Base-by-base conservation (phyloP, 2,888 invertebrate species). In the Trachelus stipa region DNA sequence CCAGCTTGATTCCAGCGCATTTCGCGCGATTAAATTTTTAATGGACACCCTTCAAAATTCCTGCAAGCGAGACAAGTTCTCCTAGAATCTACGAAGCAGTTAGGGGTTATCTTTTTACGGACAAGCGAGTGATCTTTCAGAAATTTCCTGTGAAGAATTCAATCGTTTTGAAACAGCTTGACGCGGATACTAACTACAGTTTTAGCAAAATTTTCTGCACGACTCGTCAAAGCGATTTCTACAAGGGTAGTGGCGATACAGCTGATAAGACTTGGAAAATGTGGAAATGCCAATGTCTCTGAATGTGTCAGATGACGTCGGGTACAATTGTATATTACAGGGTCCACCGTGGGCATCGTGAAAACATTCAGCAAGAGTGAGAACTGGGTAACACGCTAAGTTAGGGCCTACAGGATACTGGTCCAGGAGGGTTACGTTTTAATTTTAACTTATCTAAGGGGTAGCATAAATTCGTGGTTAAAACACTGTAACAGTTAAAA, bases 401-500 rank as follows among this genome's bases (percentile, higher is more conserved):
- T 56, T 6, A 56, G 56, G 23, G 75, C 69, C 73, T 68, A 12
- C 30, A 30, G 34, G 74, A 4, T 33, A 23, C 23, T 23, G 56
- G 56, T 9, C 56, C 56, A 35, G 23, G n/a, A n/a, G 40, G 56
- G 30, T 68, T 37, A 75, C 79, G 77, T 82, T 85, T 84, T 84
- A 83, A 86, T 86, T 84, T 83, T 71, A 82, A 85, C 78, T 84
- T 85, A 85, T 84, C 84, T 81, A 81, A 81, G 23, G 80, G 76
- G 76, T 69, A 74, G 74, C 81, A 82, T 85, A 85, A 83, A 85
- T 85, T 85, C 78, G 78, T 76, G 76, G 73, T 76, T 82, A 79
- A 83, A 81, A 81, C 78, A 82, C 74, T 76, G 79, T 71, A 76
- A 81, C 78, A 80, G 81, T 81, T 83, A 81, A 81, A 83, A 82